phyloP scores from a whole-genome alignment of 2,888 invertebrate species.

The Physocephala rufipes region DNA sequence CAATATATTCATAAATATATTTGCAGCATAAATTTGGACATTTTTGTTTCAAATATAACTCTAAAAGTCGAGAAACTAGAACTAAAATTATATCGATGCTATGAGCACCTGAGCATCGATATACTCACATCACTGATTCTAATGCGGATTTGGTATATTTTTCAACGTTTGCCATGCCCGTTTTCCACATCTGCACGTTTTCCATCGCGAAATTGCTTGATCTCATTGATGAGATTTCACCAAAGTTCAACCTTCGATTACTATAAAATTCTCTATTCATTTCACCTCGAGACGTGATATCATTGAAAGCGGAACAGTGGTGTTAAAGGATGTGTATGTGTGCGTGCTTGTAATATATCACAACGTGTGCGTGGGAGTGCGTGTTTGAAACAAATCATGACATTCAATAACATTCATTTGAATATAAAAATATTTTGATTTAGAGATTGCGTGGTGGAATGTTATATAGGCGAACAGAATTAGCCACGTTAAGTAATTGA shows the following conservation, averaged over 20 bases:
- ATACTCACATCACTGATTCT: too few relatives aligned
- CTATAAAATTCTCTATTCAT: not conserved
- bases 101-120: too few relatives aligned
- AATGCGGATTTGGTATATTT: too few relatives aligned
- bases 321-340: constrained; percentile 8
- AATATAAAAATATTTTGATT: not conserved
- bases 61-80: too few relatives aligned
- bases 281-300: constrained; percentile 1
- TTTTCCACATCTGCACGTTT: not conserved
- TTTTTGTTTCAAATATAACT: too few relatives aligned
- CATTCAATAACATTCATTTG: not conserved
- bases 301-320: not conserved
- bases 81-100: too few relatives aligned
- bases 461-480: too few relatives aligned
- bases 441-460: not conserved
- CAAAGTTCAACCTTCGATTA: constrained; percentile 1
- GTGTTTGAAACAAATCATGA: not conserved
- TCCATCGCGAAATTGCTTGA: too few relatives aligned
- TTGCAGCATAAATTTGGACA: too few relatives aligned
- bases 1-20: too few relatives aligned
- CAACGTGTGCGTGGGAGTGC: not conserved
- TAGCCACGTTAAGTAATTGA: too few relatives aligned
- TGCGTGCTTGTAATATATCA: not conserved
- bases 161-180: not conserved
- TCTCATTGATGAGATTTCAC: not conserved